Evolutionary conservation across 2,888 invertebrate species (phyloP).

Genomic region (Blera fallax): DNA sequence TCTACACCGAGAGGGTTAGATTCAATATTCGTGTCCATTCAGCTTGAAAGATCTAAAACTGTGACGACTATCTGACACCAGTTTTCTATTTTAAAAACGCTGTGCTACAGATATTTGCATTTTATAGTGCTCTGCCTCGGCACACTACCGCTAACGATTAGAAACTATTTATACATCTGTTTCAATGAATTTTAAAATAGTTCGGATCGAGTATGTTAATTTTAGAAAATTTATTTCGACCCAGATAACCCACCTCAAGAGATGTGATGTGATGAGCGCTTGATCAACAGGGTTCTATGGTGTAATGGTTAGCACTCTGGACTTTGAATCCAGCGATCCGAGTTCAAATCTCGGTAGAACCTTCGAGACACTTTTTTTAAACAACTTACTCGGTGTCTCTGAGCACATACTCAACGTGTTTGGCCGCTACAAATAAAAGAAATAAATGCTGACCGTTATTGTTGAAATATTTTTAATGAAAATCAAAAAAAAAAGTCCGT

Average conservation of each 20-base stretch:
- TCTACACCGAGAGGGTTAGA: neutral
- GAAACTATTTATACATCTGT: constrained; percentile 32
- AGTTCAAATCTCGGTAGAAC: constrained; percentile 74
- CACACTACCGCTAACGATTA: neutral
- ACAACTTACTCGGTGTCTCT: too few relatives aligned
- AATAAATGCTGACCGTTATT: too few relatives aligned
- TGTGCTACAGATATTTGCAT: constrained; percentile 1
- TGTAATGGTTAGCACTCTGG: constrained; percentile 75
- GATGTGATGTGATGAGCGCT: neutral
- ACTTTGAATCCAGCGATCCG: constrained; percentile 75
- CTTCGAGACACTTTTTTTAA: neutral
- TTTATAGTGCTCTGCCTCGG: neutral
- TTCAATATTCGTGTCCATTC: neutral
- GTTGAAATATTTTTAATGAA: too few relatives aligned
- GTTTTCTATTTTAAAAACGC: neutral
- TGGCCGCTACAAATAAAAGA: too few relatives aligned
- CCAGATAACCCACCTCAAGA: neutral
- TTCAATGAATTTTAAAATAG: neutral
- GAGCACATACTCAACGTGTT: too few relatives aligned
- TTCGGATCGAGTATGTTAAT: constrained; percentile 2
- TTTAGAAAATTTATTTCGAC: constrained; percentile 8
- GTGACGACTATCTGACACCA: neutral
- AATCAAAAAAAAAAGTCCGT: neutral
- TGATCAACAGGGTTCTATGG: constrained; percentile 72
- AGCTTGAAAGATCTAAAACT: neutral